These are phyloP conservation scores for Epizoanthus fatuus DNA, from an alignment of 92 coral and sea anemone genomes.

Conservation along the genomic window DNA sequence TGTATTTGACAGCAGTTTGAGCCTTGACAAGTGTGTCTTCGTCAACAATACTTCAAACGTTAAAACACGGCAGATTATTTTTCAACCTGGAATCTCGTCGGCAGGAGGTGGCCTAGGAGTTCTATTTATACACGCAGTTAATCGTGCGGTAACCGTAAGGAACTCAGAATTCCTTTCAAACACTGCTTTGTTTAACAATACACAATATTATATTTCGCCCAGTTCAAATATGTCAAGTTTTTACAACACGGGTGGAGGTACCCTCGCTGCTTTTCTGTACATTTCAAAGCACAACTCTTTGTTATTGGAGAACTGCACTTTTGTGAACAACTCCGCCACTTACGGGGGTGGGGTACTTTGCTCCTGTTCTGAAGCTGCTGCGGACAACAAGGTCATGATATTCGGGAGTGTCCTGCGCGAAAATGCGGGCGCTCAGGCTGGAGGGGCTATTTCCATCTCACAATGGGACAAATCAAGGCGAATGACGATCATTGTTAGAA, in stretches of 20 bases:
- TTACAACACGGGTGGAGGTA: constrained; percentile 71
- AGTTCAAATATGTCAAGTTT: constrained; percentile 57
- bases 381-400: constrained; percentile 53
- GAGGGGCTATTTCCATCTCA: constrained; percentile 81
- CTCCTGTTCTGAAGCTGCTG: constrained; percentile 58
- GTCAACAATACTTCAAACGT: constrained; percentile 73
- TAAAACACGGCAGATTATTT: constrained; percentile 20
- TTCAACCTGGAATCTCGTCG: constrained; percentile 67
- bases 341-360: constrained; percentile 87
- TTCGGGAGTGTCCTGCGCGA: constrained; percentile 37
- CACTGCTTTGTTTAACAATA: constrained; percentile 73
- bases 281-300: constrained; percentile 48
- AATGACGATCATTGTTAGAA: constrained; percentile 49
- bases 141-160: constrained; percentile 46
- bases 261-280: constrained; percentile 60
- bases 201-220: constrained; percentile 66
- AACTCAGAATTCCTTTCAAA: constrained; percentile 71
- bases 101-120: constrained; percentile 78
- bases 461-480: constrained; percentile 65
- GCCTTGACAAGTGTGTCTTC: constrained; percentile 68
- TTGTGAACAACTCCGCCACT: constrained; percentile 78
- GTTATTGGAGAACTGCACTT: constrained; percentile 49
- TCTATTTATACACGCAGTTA: constrained; percentile 44
- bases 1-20: constrained; percentile 78
- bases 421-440: constrained; percentile 85